Base-by-base conservation (phyloP, 1,140 invertebrate genomes). In the Drosophila nigrodunni region DNA sequence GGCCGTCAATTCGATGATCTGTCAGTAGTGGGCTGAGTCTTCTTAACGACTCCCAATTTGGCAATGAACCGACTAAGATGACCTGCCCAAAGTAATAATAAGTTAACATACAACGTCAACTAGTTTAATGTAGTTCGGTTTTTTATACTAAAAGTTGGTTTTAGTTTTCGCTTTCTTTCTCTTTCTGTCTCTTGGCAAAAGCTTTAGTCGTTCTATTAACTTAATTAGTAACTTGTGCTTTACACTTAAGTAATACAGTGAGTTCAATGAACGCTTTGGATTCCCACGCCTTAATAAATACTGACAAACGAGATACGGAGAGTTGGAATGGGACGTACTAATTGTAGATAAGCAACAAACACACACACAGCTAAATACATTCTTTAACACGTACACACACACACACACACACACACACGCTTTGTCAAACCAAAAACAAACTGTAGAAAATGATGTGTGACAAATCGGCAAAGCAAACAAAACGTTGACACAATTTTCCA, bases 401-500 rank as follows among this genome's bases (percentile, higher is more conserved):
- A 41, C 54, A 57, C 9, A 21, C 54, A 21, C 13, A n/a, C 13
- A 57, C 8, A 13, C 54, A 35, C 10, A 25, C 54, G 35, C n/a
- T 6, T n/a, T 15, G 58, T 35, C 49, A 52, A 11, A 67, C 68
- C 46, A 59, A 69, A 64, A 77, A 75, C 34, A 52, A 75, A 67
- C 60, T 76, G 80, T 80, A 77, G 9, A 74, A 77, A 81, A 71
- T 61, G 34, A 82, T 77, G 80, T 82, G 83, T 85, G 77, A 81
- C 76, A 86, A 86, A 88, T 82, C 67, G 52, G 79, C 69, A 83
- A 66, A 68, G 69, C 73, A 87, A 87, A 87, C 66, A 87, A 69
- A 65, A 52, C 11, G 41, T 25, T 75, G 72, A 78, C 72, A 78
- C 55, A 78, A 60, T 73, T 77, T 67, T 57, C n/a, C 37, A 62